These are phyloP conservation scores for Sebastes dallii DNA, from an alignment of 2,797 vertebrate genomes.

Conservation along the genomic window DNA sequence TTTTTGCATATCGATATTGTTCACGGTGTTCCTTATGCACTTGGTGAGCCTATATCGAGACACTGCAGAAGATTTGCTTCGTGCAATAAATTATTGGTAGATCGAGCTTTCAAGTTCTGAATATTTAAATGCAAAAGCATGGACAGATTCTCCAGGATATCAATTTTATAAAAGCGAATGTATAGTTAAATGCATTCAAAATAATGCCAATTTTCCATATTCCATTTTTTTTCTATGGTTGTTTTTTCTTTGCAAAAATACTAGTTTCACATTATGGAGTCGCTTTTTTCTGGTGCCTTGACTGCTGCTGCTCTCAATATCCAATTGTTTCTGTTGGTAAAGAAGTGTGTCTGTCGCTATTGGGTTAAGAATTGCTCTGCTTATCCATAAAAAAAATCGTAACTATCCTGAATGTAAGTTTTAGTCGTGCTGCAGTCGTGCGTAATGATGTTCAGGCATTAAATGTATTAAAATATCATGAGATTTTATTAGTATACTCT, in stretches of 20 bases:
- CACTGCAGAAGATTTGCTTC: not conserved
- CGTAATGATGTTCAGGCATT: not conserved
- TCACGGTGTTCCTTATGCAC: not conserved
- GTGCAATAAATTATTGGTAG: not conserved
- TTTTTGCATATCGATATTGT: not conserved
- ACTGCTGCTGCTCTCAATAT: not conserved
- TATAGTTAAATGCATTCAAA: not conserved
- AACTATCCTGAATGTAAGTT: not conserved
- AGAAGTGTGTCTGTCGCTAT: not conserved
- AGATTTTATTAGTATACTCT: not conserved
- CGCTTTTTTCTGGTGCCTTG: not conserved
- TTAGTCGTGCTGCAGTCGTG: not conserved
- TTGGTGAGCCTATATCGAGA: not conserved
- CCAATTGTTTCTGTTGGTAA: not conserved
- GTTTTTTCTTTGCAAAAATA: not conserved
- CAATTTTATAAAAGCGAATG: not conserved
- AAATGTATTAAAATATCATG: rapidly evolving
- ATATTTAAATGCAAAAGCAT: not conserved
- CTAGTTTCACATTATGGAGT: not conserved
- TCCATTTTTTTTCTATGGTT: not conserved
- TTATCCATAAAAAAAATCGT: not conserved
- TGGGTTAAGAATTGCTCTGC: no score
- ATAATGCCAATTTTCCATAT: not conserved
- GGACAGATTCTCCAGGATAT: not conserved
- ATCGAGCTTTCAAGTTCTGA: not conserved